These are phyloP conservation scores for Pantherophis guttatus DNA, from an alignment of 2,113 vertebrate genomes.

Conservation along the genomic window DNA sequence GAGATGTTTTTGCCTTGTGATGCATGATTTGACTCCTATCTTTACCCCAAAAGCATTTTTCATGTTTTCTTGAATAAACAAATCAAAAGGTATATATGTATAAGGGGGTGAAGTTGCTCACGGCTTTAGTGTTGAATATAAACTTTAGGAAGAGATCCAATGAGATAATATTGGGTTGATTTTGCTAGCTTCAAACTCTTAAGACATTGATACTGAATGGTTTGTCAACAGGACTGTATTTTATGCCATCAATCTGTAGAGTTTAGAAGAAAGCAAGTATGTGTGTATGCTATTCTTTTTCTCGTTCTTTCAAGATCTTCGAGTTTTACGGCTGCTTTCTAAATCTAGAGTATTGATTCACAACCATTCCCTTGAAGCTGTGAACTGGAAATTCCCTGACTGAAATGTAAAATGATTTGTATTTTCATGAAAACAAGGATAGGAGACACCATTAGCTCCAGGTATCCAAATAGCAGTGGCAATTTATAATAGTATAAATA, in stretches of 20 bases:
- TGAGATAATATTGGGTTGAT: not conserved
- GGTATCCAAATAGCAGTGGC: not conserved
- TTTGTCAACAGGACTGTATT: not conserved
- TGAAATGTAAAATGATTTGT: not conserved
- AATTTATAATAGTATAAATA: not conserved
- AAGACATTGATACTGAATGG: not conserved
- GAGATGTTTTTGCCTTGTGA: slow-evolving; percentile 13
- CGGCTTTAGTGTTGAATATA: not conserved
- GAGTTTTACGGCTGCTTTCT: not conserved
- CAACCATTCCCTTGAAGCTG: not conserved
- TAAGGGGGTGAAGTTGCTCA: slow-evolving; percentile 6
- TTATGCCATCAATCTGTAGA: not conserved
- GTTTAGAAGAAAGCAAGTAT: not conserved
- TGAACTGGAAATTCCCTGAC: not conserved
- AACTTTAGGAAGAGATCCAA: slow-evolving; percentile 13
- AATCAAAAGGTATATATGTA: not conserved
- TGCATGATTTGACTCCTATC: slow-evolving; percentile 9
- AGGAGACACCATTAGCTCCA: not conserved
- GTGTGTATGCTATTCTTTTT: not conserved
- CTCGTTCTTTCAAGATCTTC: not conserved
- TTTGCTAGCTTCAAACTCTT: not conserved
- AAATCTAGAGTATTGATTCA: not conserved
- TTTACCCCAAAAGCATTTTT: slow-evolving; percentile 10
- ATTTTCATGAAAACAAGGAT: not conserved
- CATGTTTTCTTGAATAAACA: slow-evolving; percentile 29